Evolutionary conservation across 2,113 vertebrate genomes (phyloP), one percentile per base, ranked within the genome.

Genomic region (Corythoichthys haematopterus): DNA sequence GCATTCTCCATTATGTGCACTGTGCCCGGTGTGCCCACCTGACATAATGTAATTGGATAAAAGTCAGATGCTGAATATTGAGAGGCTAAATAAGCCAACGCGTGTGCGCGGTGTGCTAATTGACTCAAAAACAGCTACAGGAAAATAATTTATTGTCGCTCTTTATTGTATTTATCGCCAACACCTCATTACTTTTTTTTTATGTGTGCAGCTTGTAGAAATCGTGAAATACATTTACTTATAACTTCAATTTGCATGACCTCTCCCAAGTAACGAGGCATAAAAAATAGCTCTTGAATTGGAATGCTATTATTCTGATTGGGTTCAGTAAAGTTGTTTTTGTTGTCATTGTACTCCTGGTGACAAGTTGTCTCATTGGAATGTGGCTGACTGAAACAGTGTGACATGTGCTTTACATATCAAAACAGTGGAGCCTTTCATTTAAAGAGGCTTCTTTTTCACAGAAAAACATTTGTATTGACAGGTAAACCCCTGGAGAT

Each of bases 191-290:
- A 87, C 76, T 80, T 85, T 87, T 84, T 84, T 82, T 10, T 35
- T 81, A 2, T 84, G 11, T 43, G 14, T 43, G 58, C 80, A 64
- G 81, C 81, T 87, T 83, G 86, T 81, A 84, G 80, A 89, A 87
- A 84, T 83, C 88, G 80, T 82, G 81, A 80, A 88, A 88, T 89
- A 86, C 74, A 86, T 85, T 81, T 88, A 80, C 77, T 81, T 71
- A 72, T 58, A 64, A 74, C 84, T 79, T 84, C 81, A 87, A 86
- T 85, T 87, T 88, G 83, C 87, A 86, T 77, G 82, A 84, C 88
- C 84, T 83, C 74, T 83, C 74, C 79, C 68, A 80, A 82, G 80
- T 65, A 83, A 76, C 59, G 74, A 47, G 52, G 20, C 28, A 3
- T 14, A 63, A 64, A 70, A 71, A 64, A 63, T 33, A 61, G 35